Percentiles rank a stretch among this genome's conserved stretches.
Evolutionary conservation across 2,888 invertebrate species (phyloP).

Genomic region (Parapristionchus giblindavisi): DNA sequence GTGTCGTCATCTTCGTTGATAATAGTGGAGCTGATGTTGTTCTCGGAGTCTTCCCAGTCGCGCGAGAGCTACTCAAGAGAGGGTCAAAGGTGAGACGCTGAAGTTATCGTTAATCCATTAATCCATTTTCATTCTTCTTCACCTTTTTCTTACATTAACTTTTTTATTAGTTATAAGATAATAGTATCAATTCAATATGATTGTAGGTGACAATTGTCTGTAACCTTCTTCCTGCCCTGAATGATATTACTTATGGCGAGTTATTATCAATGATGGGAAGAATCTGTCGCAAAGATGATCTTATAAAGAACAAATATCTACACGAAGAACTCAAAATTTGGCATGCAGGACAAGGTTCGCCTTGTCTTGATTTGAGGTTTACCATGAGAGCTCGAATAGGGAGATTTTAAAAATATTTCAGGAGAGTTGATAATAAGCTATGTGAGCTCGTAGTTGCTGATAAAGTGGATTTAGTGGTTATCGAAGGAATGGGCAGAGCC

Average conservation of each 20-base stretch:
- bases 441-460: slow-evolving; percentile 80
- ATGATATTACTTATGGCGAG: slow-evolving; percentile 91
- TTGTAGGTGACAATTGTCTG: slow-evolving; percentile 83
- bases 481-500: slow-evolving; percentile 97
- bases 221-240: slow-evolving; percentile 90
- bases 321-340: slow-evolving; percentile 81
- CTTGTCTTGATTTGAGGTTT: slow-evolving; percentile 92
- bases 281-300: slow-evolving; percentile 76
- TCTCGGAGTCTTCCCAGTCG: slow-evolving; percentile 89
- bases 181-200: slow-evolving; percentile 1
- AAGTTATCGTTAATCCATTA: not conserved
- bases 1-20: slow-evolving; percentile 92
- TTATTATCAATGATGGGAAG: slow-evolving; percentile 73
- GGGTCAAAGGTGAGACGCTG: slow-evolving; percentile 84
- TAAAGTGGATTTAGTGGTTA: slow-evolving; percentile 86
- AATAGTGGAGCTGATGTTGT: slow-evolving; percentile 90
- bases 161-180: not conserved
- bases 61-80: slow-evolving; percentile 80
- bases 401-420: too few relatives aligned
- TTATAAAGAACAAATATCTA: slow-evolving; percentile 79
- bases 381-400: too few relatives aligned
- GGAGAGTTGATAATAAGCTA: slow-evolving; percentile 77
- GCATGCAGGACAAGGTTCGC: slow-evolving; percentile 92
- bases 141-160: not conserved
- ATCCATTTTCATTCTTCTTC: not conserved